Percentiles rank a stretch among this genome's conserved stretches.
These are phyloP conservation scores for Andrena praecox DNA, from an alignment of 2,888 invertebrate species.

Conservation along the genomic window DNA sequence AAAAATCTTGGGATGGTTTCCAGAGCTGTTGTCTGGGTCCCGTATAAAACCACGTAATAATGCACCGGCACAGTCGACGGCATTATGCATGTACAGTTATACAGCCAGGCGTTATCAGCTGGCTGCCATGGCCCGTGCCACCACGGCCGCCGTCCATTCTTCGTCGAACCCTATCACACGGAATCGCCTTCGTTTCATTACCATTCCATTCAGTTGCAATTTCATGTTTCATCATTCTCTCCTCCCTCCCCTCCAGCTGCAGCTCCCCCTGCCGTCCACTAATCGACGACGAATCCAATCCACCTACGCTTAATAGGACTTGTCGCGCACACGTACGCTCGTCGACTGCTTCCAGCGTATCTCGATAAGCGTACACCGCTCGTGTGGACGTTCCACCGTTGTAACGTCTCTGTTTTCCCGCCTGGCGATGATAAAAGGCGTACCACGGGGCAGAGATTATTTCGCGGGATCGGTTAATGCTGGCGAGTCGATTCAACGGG, in stretches of 20 bases:
- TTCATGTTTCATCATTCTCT: constrained; percentile 71
- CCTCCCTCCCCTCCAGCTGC: not conserved
- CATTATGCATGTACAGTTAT: constrained; percentile 51
- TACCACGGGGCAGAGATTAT: constrained; percentile 11
- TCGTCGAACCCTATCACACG: constrained; percentile 52
- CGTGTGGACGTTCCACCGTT: not conserved
- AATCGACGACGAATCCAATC: constrained; percentile 60
- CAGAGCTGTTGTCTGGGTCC: not conserved
- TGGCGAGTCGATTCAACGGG: constrained; percentile 3
- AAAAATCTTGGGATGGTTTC: too few relatives aligned
- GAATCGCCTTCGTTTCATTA: constrained; percentile 74
- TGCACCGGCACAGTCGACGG: constrained; percentile 32
- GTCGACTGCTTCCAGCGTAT: constrained; percentile 30
- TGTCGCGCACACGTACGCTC: constrained; percentile 49
- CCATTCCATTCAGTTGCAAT: constrained; percentile 73
- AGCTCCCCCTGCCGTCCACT: constrained; percentile 13
- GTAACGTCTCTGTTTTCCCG: constrained; percentile 4
- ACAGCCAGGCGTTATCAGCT: constrained; percentile 56
- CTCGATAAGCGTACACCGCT: constrained; percentile 12
- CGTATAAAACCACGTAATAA: constrained; percentile 41
- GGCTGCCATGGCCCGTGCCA: constrained; percentile 28
- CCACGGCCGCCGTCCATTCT: constrained; percentile 16
- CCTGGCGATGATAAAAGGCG: constrained; percentile 18
- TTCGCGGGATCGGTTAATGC: constrained; percentile 13
- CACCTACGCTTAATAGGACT: constrained; percentile 65